A percentile compares a stretch with the other conserved stretches of the same genome.
These are phyloP conservation scores for Myotis yumanensis DNA, from an alignment of 2,113 vertebrate genomes.

Conservation along the genomic window DNA sequence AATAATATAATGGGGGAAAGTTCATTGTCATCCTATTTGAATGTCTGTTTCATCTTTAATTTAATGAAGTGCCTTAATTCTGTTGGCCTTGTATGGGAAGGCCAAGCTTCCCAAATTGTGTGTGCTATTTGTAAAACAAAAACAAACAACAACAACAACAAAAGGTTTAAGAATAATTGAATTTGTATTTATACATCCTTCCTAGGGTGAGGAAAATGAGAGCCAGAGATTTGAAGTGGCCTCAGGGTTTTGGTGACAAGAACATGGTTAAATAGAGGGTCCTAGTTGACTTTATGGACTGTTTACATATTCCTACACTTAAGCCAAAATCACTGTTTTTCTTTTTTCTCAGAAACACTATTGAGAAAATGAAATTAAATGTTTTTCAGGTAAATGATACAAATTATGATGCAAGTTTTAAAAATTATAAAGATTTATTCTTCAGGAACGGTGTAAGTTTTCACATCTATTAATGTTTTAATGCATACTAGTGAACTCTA, in stretches of 20 bases:
- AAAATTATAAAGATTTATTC: not conserved
- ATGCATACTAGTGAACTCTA: not conserved
- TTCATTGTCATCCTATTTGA: not conserved
- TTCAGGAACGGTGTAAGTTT: not conserved
- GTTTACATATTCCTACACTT: not conserved
- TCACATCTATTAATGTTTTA: slow-evolving; percentile 1
- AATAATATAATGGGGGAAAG: not conserved
- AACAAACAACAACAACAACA: too few species aligned
- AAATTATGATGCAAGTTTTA: not conserved
- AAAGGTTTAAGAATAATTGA: not conserved
- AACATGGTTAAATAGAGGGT: not conserved
- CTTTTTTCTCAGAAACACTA: not conserved
- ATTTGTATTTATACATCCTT: not conserved
- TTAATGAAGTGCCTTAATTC: not conserved
- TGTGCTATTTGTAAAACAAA: slow-evolving; percentile 26
- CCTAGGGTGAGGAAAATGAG: not conserved
- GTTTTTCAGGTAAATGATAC: not conserved
- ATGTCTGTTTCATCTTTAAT: not conserved
- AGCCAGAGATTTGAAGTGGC: not conserved
- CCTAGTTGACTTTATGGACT: not conserved
- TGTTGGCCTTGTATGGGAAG: not conserved
- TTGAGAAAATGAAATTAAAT: not conserved
- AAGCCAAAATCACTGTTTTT: not conserved
- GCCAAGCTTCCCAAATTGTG: not conserved
- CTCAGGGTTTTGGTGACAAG: not conserved